A percentile compares a stretch with the other conserved stretches of the same genome.
These are phyloP conservation scores for Luperina testacea DNA, from an alignment of 2,888 invertebrate species.

Conservation along the genomic window DNA sequence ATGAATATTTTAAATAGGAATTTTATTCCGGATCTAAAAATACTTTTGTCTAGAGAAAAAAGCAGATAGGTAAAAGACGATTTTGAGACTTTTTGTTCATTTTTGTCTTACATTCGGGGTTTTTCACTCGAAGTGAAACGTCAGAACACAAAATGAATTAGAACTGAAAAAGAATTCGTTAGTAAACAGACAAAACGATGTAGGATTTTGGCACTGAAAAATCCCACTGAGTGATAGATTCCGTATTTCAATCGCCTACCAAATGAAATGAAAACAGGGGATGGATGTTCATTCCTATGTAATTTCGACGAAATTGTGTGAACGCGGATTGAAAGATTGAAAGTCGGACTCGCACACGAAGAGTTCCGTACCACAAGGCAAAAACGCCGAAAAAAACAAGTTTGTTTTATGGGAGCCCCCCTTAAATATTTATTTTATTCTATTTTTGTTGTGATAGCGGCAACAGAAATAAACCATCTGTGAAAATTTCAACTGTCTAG, in stretches of 20 bases:
- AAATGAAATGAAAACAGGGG: background rate
- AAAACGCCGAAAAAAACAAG: too few relatives aligned
- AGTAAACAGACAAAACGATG: background rate
- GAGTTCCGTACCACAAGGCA: too few relatives aligned
- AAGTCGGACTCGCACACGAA: too few relatives aligned
- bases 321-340: too few relatives aligned
- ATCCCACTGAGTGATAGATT: background rate
- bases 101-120: background rate
- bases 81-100: background rate
- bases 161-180: background rate
- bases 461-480: too few relatives aligned
- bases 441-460: too few relatives aligned
- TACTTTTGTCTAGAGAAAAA: background rate
- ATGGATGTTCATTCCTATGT: background rate
- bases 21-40: background rate
- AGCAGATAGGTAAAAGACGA: background rate
- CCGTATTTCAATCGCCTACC: background rate
- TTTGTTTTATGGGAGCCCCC: too few relatives aligned
- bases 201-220: background rate
- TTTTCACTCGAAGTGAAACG: background rate
- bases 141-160: background rate
- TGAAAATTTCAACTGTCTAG: too few relatives aligned
- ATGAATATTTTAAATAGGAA: background rate
- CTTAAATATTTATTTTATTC: too few relatives aligned
- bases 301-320: too few relatives aligned